phyloP scores from a whole-genome alignment of 2,888 invertebrate species.

The Cantharis nigra region DNA sequence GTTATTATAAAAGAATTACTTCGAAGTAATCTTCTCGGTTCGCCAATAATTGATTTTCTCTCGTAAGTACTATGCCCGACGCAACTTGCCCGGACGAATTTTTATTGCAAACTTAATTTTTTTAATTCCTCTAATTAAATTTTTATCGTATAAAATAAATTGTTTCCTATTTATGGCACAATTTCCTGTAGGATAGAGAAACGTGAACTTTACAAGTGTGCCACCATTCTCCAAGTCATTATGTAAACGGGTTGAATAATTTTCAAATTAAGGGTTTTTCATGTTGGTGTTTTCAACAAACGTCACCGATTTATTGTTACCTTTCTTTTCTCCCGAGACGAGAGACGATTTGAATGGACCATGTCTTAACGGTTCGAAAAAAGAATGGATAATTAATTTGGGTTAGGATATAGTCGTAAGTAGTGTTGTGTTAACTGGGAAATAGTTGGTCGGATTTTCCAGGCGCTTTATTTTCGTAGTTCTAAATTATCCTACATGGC shows the following conservation, averaged over 20 bases:
- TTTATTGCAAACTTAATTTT: neutral
- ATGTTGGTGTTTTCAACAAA: conserved; percentile 1
- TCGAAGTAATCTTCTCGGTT: too few relatives aligned
- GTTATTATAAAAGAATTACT: too few relatives aligned
- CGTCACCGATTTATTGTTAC: conserved; percentile 3
- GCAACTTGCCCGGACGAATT: neutral
- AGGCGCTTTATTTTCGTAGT: neutral
- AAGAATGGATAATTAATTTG: neutral
- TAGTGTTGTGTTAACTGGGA: neutral
- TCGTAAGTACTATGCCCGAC: neutral
- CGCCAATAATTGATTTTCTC: too few relatives aligned
- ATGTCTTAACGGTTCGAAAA: neutral
- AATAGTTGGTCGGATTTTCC: neutral
- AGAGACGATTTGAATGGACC: neutral
- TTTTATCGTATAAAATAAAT: neutral
- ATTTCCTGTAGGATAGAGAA: neutral
- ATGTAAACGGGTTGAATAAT: conserved; percentile 7
- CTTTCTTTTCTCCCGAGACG: neutral
- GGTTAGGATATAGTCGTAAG: neutral
- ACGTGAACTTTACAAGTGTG: neutral
- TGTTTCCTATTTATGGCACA: neutral
- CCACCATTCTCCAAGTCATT: neutral
- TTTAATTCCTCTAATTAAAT: neutral
- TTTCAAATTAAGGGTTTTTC: conserved; percentile 4
- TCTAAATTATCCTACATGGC: neutral